phyloP scores from a whole-genome alignment of 2,888 invertebrate genomes.

The Mythimna ferrago region DNA sequence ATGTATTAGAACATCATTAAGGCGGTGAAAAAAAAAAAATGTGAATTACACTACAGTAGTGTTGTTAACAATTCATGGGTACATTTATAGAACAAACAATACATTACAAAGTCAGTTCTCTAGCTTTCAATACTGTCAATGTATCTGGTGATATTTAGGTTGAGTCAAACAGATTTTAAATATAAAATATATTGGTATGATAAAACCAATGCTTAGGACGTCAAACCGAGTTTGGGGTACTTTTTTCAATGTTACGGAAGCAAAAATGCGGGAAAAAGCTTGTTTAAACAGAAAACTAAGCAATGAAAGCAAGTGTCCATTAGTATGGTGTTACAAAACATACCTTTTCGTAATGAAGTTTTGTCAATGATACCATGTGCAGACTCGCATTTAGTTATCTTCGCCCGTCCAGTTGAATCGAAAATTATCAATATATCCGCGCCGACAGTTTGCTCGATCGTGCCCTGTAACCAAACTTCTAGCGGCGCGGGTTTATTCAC shows the following conservation, averaged over 20 bases:
- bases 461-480: conserved; percentile 88
- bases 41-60: too few relatives aligned
- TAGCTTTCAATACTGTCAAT: too few relatives aligned
- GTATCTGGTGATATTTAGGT: too few relatives aligned
- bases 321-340: background rate
- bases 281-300: background rate
- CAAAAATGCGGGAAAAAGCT: background rate
- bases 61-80: too few relatives aligned
- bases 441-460: conserved; percentile 85
- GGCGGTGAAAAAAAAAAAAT: too few relatives aligned
- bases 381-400: conserved; percentile 84
- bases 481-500: conserved; percentile 77
- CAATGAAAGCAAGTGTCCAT: background rate
- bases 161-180: too few relatives aligned
- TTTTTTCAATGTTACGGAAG: background rate
- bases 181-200: too few relatives aligned
- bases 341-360: conserved; percentile 82
- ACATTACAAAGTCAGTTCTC: too few relatives aligned
- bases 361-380: conserved; percentile 83
- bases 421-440: conserved; percentile 85
- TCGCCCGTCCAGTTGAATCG: conserved; percentile 82
- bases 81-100: too few relatives aligned
- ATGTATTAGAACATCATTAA: too few relatives aligned
- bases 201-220: too few relatives aligned
- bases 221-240: too few relatives aligned